A percentile compares a stretch with the other conserved stretches of the same genome.
These are phyloP conservation scores for Ormyrus rosae DNA, from an alignment of 2,888 invertebrate species.

Conservation along the genomic window DNA sequence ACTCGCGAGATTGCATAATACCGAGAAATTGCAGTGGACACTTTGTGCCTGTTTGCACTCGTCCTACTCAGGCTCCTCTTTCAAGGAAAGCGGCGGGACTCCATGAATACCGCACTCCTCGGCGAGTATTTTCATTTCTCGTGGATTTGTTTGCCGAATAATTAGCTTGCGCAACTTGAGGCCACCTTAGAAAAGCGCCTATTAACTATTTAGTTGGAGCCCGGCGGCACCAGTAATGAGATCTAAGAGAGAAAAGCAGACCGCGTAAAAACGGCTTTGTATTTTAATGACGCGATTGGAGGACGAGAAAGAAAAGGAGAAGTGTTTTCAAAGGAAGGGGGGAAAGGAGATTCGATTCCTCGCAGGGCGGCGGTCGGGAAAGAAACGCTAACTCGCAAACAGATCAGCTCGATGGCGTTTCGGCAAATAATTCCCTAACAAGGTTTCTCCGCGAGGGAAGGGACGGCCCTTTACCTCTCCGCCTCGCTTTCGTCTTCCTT, in stretches of 20 bases:
- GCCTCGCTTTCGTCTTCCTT: neutral
- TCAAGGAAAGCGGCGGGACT: neutral
- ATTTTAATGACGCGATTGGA: constrained; percentile 9
- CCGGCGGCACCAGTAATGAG: constrained; percentile 35
- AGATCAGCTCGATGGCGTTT: constrained; percentile 54
- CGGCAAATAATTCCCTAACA: constrained; percentile 55
- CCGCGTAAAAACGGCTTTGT: constrained; percentile 35
- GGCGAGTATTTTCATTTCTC: neutral
- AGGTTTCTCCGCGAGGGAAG: constrained; percentile 45
- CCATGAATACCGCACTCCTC: neutral
- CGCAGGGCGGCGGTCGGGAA: neutral
- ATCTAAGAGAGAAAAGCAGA: constrained; percentile 11
- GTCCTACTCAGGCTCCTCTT: too few relatives aligned
- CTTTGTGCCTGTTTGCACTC: neutral
- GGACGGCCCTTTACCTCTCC: constrained; percentile 34
- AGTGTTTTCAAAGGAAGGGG: constrained; percentile 14
- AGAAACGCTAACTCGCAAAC: constrained; percentile 49
- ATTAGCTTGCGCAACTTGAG: constrained; percentile 41
- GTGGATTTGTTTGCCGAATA: constrained; percentile 24
- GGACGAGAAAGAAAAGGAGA: neutral
- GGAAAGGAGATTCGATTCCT: constrained; percentile 28
- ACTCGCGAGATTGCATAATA: neutral
- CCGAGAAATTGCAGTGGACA: constrained; percentile 10
- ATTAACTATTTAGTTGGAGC: constrained; percentile 43
- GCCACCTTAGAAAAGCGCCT: constrained; percentile 22